A percentile compares a stretch with the other conserved stretches of the same genome.
Conservation (phyloP, 92 coral and sea anemone genomes). For the Porites cylindrica region DNA sequence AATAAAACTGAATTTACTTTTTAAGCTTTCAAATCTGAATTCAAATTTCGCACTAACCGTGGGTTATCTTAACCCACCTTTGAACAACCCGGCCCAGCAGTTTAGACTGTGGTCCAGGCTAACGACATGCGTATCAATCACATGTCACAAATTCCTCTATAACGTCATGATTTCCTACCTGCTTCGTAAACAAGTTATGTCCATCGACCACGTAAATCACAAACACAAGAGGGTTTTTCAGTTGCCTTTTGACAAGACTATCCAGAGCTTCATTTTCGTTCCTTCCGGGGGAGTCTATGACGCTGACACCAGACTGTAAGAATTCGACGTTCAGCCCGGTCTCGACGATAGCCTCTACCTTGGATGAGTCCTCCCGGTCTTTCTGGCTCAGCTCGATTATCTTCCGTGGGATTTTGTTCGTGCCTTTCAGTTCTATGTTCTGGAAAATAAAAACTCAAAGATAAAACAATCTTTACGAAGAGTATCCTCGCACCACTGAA, state of each 20-base stretch:
- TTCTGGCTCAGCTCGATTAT: conserved; percentile 60
- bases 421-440: conserved; percentile 23
- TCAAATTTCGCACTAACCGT: no score
- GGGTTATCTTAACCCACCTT: no score
- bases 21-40: no score
- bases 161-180: conserved; percentile 16
- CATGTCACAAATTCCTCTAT: no score
- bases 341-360: conserved; percentile 66
- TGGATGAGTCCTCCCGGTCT: conserved; percentile 64
- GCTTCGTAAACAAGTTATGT: conserved; percentile 66
- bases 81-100: no score
- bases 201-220: conserved; percentile 81
- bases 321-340: conserved; percentile 64
- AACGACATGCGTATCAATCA: no score
- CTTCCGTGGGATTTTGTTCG: conserved; percentile 64
- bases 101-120: no score
- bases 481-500: no score
- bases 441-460: neutral
- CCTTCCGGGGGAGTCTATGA: conserved; percentile 79
- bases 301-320: conserved; percentile 72
- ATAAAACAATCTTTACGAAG: no score
- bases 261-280: conserved; percentile 73
- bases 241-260: conserved; percentile 64
- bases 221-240: conserved; percentile 64
- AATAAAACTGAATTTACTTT: no score